Evolutionary conservation across 2,888 invertebrate species (phyloP).

Genomic region (Onchidella celtica): DNA sequence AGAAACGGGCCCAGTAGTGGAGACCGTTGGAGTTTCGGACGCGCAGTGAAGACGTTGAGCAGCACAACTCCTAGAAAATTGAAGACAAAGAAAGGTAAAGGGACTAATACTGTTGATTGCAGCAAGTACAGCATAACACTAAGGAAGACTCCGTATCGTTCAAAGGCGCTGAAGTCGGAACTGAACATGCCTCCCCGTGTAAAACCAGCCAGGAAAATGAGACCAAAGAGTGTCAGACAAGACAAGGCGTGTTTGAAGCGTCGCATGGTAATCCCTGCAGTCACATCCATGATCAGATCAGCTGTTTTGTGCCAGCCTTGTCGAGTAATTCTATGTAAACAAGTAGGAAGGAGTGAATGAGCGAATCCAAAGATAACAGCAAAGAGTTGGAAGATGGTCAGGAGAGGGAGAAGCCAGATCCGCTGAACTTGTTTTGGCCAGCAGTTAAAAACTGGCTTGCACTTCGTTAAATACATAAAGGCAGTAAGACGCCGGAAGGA

Average conservation of each 20-base stretch:
- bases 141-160: slow-evolving; percentile 59
- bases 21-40: slow-evolving; percentile 67
- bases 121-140: slow-evolving; percentile 63
- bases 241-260: slow-evolving; percentile 25
- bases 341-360: neutral
- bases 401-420: slow-evolving; percentile 14
- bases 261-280: neutral
- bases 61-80: slow-evolving; percentile 69
- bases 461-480: slow-evolving; percentile 22
- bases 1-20: slow-evolving; percentile 66
- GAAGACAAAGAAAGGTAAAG: slow-evolving; percentile 65
- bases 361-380: neutral
- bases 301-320: neutral
- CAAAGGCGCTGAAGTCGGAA: slow-evolving; percentile 50
- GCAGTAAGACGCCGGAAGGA: neutral
- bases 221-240: neutral
- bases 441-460: slow-evolving; percentile 11
- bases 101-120: slow-evolving; percentile 61
- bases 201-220: neutral
- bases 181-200: neutral
- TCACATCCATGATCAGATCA: neutral
- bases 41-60: slow-evolving; percentile 65
- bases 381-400: neutral
- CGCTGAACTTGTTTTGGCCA: slow-evolving; percentile 20
- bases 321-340: neutral